Evolutionary conservation across 2,888 invertebrate genomes (phyloP).

Genomic region (Trilocha varians): DNA sequence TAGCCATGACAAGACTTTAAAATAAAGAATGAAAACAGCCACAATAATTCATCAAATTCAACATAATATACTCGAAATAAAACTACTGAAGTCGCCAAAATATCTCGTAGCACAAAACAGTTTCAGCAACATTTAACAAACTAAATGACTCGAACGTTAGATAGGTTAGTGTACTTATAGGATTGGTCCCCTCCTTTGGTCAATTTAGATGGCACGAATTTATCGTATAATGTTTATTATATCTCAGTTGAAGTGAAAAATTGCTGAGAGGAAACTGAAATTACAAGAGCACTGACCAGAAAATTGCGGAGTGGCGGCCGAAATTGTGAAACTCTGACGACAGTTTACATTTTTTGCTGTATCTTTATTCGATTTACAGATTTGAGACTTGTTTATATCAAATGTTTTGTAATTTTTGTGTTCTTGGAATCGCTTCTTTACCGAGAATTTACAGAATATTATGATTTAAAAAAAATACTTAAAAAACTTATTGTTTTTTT

Average conservation of each 20-base stretch:
- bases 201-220: background rate
- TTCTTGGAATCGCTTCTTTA: too few relatives aligned
- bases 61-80: too few relatives aligned
- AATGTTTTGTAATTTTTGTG: too few relatives aligned
- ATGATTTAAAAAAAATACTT: too few relatives aligned
- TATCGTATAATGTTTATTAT: constrained; percentile 27
- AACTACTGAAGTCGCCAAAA: too few relatives aligned
- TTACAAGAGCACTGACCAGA: constrained; percentile 64
- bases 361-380: constrained; percentile 25
- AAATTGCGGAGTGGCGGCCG: constrained; percentile 50
- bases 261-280: constrained; percentile 50
- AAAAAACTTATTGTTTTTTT: too few relatives aligned
- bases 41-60: too few relatives aligned
- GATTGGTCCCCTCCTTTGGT: background rate
- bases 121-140: background rate
- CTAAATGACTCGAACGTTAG: background rate
- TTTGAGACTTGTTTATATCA: too few relatives aligned
- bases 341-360: constrained; percentile 3
- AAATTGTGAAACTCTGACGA: constrained; percentile 7
- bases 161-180: background rate
- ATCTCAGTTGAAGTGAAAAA: constrained; percentile 54
- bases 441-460: too few relatives aligned
- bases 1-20: too few relatives aligned
- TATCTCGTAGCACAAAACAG: background rate
- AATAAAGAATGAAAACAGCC: too few relatives aligned